Evolutionary conservation across 1,140 invertebrate species (phyloP).

Genomic region (Polypedilum vanderplanki): DNA sequence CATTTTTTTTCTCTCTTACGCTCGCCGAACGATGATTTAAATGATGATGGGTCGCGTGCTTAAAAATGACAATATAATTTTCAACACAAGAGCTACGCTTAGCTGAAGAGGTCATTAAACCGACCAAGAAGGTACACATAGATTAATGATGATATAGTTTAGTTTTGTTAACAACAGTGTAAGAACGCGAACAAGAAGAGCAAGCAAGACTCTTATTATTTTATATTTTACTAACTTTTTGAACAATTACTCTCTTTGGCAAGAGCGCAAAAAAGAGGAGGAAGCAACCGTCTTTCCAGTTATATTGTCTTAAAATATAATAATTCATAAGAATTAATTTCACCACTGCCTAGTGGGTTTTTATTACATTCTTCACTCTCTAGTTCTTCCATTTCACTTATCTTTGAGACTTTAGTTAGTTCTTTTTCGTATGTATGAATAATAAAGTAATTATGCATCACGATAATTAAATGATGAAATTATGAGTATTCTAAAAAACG

Average conservation of each 20-base stretch:
- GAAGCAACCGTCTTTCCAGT: neutral
- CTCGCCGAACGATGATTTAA: neutral
- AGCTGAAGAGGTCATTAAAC: neutral
- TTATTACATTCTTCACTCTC: too few species aligned
- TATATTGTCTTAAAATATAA: conserved; percentile 9
- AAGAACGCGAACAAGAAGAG: neutral
- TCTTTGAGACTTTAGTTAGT: neutral
- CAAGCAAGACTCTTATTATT: neutral
- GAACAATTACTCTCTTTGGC: too few species aligned
- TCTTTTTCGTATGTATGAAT: neutral
- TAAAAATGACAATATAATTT: neutral
- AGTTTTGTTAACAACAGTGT: neutral
- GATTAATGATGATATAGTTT: conserved; percentile 19
- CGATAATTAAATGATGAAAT: conserved; percentile 20
- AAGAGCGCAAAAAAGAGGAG: neutral
- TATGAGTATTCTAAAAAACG: neutral
- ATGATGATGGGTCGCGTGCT: conserved; percentile 15
- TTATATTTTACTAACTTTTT: too few species aligned
- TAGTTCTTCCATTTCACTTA: too few species aligned
- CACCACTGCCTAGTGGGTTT: neutral
- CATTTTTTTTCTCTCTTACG: neutral
- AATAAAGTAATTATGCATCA: conserved; percentile 14
- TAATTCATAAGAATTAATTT: conserved; percentile 2
- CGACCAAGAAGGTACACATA: neutral
- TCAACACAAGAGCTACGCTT: neutral